phyloP scores from a whole-genome alignment of 92 coral and sea anemone species.

The Galaxea fascicularis region DNA sequence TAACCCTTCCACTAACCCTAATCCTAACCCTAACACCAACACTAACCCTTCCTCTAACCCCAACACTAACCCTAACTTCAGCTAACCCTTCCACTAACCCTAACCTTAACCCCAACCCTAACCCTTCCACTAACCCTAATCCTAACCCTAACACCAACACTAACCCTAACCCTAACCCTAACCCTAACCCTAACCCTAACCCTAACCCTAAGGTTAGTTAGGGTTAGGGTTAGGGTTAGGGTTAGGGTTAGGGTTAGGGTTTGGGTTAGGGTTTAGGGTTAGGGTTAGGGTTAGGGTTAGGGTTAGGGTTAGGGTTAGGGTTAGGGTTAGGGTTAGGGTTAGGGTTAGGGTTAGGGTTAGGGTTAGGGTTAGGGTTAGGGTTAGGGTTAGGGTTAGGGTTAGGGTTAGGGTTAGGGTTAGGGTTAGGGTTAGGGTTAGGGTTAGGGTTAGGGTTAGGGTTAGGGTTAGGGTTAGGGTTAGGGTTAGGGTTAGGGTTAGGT shows the following conservation, averaged over 20 bases:
- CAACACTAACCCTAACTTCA: no score
- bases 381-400: constrained; percentile 52
- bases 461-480: constrained; percentile 47
- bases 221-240: constrained; percentile 37
- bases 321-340: constrained; percentile 42
- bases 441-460: constrained; percentile 61
- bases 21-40: no score
- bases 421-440: constrained; percentile 53
- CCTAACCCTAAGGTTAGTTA: constrained; percentile 21
- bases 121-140: no score
- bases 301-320: constrained; percentile 64
- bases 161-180: no score
- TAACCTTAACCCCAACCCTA: no score
- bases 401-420: constrained; percentile 54
- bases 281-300: constrained; percentile 65
- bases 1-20: no score
- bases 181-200: no score
- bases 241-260: constrained; percentile 27
- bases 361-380: constrained; percentile 54
- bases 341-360: constrained; percentile 59
- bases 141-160: no score
- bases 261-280: constrained; percentile 43
- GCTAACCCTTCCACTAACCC: no score
- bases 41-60: no score
- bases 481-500: constrained; percentile 57